phyloP scores from a whole-genome alignment of 2,797 vertebrate species.

The Eutrigla gurnardus region DNA sequence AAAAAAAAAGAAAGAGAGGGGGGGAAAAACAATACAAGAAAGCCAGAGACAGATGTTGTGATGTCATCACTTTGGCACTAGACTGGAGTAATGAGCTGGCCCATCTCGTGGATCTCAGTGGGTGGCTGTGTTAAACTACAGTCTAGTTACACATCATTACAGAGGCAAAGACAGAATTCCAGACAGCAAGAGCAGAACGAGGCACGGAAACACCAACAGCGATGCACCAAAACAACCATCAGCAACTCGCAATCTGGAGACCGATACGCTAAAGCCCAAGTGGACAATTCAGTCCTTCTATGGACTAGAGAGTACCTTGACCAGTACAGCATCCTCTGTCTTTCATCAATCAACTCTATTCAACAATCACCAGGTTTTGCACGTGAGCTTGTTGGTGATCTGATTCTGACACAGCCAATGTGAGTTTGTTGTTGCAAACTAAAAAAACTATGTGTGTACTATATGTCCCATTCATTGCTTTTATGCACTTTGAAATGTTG shows the following conservation, averaged over 20 bases:
- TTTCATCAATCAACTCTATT: neutral
- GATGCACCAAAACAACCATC: conserved; percentile 44
- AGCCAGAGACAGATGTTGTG: conserved; percentile 69
- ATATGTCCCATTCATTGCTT: conserved; percentile 11
- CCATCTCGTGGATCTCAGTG: conserved; percentile 57
- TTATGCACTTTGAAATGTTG: conserved; percentile 28
- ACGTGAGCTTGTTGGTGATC: neutral
- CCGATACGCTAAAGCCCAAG: conserved; percentile 33
- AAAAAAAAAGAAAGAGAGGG: conserved; percentile 43
- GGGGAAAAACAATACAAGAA: conserved; percentile 44
- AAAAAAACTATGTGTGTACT: neutral
- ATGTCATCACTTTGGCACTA: conserved; percentile 49
- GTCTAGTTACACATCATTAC: conserved; percentile 77
- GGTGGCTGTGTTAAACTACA: conserved; percentile 68
- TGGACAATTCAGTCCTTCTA: conserved; percentile 28
- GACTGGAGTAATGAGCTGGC: conserved; percentile 74
- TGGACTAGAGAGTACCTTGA: conserved; percentile 9
- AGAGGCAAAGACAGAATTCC: conserved; percentile 62
- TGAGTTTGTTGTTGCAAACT: neutral
- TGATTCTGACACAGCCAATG: conserved; percentile 4
- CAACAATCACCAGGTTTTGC: neutral
- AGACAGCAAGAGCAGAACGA: conserved; percentile 43
- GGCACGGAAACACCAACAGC: conserved; percentile 50
- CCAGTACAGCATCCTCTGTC: neutral
- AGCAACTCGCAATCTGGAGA: conserved; percentile 20